Evolutionary conservation across 2,888 invertebrate genomes (phyloP), one percentile per base, ranked within the genome.

Genomic region (Myopa tessellatipennis): DNA sequence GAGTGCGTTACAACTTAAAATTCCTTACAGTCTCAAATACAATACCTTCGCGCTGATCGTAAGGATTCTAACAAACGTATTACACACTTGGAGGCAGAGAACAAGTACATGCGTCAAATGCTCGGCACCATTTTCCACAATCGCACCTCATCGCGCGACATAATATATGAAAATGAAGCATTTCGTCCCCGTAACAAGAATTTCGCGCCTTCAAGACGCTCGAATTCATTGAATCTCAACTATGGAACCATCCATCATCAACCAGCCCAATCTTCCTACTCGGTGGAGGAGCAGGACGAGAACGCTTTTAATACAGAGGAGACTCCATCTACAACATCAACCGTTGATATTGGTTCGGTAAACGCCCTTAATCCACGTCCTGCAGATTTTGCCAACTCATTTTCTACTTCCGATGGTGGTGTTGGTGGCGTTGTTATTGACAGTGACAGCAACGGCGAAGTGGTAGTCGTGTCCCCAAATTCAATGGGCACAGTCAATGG

Each of bases 51-150:
- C 79, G 88, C 91, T 26, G 94, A 94, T 85, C 92, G 92, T 85
- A 92, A 92, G 82, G 91, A 92, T 81, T 91, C 92, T 86, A 92
- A 92, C 88, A 93, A 93, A 85, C 91, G 94, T 52, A 91, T 94
- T 70, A 88, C 90, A 50, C 93, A 93, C 86, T 88, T 94, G 74
- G 94, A 94, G 85, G 93, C 93, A 79, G 93, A 94, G 84, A 88
- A 94, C 82, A 92, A 93, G 78, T 88, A 87, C 79, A 84, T 90
- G 82, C 87, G 88, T 1, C 86, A 89, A 82, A 86, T 88, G 77
- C 71, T 89, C 77, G 87, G 87, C 52, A 85, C 86, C 2, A 81
- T 88, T 16, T 84, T 86, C n/a, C 88, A 87, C 74, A 84, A 85
- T 45, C 82, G 82, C 69, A 80, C 73, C 60, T 80, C 82, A 58